Evolutionary conservation across 37 sponge, comb jelly and placozoan species (phyloP).

Genomic region (Eunapius fragilis): DNA sequence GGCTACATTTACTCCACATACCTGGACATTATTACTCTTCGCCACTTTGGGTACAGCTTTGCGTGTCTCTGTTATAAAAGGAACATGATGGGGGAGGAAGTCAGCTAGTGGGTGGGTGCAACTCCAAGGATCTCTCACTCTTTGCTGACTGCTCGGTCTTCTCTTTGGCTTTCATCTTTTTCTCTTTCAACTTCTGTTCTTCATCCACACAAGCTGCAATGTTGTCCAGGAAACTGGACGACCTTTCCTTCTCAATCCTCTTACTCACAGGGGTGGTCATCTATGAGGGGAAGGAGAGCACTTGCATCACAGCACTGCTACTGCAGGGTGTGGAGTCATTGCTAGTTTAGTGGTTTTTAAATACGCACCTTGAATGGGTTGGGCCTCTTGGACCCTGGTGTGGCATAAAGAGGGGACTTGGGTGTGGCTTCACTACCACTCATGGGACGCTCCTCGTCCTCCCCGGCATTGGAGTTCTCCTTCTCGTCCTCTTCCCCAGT

Average conservation of each 20-base stretch:
- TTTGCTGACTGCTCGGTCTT: neutral
- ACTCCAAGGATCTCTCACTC: neutral
- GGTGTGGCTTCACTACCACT: neutral
- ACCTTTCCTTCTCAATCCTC: conserved; percentile 31
- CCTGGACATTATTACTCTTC: neutral
- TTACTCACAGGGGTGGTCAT: conserved; percentile 55
- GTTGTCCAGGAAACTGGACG: conserved; percentile 55
- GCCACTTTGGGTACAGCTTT: neutral
- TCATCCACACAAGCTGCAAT: conserved; percentile 26
- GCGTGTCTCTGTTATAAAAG: neutral
- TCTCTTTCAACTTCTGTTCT: conserved; percentile 44
- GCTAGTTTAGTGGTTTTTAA: no score
- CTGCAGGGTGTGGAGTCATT: no score
- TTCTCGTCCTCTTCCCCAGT: conserved; percentile 19
- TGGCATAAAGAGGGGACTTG: neutral
- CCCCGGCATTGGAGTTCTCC: conserved; percentile 9
- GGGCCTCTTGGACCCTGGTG: conserved; percentile 7
- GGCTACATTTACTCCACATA: neutral
- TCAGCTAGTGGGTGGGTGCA: no score
- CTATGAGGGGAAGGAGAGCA: neutral
- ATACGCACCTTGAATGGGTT: conserved; percentile 65
- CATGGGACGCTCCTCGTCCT: neutral
- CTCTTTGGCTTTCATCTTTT: neutral
- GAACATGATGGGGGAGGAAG: neutral
- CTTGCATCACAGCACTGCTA: no score